Percentiles rank a stretch among this genome's conserved stretches.
Conservation (phyloP, 2,797 vertebrate genomes). For the Chiloscyllium punctatum region DNA sequence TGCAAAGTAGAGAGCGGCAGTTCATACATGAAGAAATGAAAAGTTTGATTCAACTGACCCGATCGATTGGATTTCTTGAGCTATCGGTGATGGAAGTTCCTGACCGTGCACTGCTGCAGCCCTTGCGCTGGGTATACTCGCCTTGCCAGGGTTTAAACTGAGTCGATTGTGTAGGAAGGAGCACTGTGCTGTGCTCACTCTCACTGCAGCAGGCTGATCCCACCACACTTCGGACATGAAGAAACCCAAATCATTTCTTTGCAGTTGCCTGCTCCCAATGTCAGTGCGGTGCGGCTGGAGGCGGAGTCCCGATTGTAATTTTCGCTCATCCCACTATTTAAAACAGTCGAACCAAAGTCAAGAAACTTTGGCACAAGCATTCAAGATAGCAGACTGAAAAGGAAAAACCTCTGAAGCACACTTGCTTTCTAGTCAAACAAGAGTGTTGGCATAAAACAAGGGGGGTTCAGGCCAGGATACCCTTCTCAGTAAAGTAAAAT, state of each 20-base stretch:
- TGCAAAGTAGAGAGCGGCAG: background rate
- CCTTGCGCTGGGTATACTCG: background rate
- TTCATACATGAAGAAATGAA: background rate
- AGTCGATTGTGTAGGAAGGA: too few species aligned
- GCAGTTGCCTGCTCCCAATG: background rate
- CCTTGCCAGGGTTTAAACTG: background rate
- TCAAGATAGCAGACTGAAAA: background rate
- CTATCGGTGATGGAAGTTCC: background rate
- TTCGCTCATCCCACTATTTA: background rate
- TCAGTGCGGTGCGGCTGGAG: background rate
- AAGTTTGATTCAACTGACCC: constrained; percentile 30
- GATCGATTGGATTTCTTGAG: background rate
- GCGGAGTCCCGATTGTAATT: constrained; percentile 19
- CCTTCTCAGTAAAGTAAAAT: background rate
- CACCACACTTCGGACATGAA: background rate
- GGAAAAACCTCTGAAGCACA: background rate
- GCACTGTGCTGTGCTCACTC: background rate
- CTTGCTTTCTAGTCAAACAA: too few species aligned
- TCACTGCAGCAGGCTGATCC: background rate
- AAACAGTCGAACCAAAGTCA: background rate
- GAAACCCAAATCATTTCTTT: background rate
- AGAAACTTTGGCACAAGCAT: background rate
- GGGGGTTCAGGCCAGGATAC: background rate
- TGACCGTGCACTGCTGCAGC: background rate
- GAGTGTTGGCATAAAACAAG: background rate